phyloP scores from a whole-genome alignment of 2,797 vertebrate species.

The Pseudocheirus occidentalis region DNA sequence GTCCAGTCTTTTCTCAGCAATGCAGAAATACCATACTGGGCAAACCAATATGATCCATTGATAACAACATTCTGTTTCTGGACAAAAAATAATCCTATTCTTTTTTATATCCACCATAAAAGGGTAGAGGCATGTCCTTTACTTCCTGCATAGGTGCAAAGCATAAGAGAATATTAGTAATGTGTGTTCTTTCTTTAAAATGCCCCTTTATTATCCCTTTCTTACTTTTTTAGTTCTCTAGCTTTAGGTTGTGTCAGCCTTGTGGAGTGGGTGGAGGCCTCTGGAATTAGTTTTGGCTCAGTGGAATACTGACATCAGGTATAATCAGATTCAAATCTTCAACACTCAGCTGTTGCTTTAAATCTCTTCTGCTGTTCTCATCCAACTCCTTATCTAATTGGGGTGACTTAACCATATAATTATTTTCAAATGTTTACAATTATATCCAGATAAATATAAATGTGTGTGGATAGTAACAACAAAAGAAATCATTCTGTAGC shows the following conservation, averaged over 20 bases:
- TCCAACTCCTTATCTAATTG: conserved; percentile 75
- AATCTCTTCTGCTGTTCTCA: conserved; percentile 74
- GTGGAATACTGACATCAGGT: conserved; percentile 76
- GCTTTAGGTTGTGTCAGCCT: conserved; percentile 43
- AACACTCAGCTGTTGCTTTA: conserved; percentile 76
- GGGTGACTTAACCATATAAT: conserved; percentile 78
- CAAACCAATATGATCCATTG: not conserved
- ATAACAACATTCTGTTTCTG: not conserved
- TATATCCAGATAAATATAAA: conserved; percentile 77
- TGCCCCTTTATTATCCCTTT: conserved; percentile 37
- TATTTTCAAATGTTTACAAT: conserved; percentile 80
- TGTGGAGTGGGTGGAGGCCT: conserved; percentile 66
- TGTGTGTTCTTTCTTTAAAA: not conserved
- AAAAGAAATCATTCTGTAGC: conserved; percentile 61
- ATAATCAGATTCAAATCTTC: conserved; percentile 79
- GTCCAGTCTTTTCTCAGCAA: not conserved
- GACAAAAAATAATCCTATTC: not conserved
- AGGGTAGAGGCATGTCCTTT: not conserved
- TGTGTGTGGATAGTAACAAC: conserved; percentile 66
- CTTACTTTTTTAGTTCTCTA: conserved; percentile 51
- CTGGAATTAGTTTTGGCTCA: conserved; percentile 74
- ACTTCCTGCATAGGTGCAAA: conserved; percentile 21
- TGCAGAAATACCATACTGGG: not conserved
- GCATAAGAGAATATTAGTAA: conserved; percentile 8
- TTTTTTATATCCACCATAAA: not conserved